These are phyloP conservation scores for Drosophila anceps DNA, from an alignment of 2,888 invertebrate genomes.

Conservation along the genomic window DNA sequence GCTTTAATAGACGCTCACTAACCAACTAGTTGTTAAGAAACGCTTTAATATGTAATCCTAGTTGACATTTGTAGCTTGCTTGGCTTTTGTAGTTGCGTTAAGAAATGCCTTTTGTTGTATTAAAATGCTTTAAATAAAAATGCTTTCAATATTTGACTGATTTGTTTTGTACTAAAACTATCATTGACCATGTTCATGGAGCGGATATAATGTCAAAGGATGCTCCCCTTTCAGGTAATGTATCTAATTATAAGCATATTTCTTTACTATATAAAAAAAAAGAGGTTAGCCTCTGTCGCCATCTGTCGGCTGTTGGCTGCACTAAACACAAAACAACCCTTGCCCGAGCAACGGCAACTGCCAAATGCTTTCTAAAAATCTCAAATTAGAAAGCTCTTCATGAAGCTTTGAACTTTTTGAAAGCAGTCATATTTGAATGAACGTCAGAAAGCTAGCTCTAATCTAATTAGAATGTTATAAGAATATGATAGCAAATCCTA, in stretches of 20 bases:
- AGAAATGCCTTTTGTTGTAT: slow-evolving; percentile 38
- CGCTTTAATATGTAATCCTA: slow-evolving; percentile 46
- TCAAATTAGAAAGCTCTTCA: slow-evolving; percentile 73
- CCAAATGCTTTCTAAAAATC: slow-evolving; percentile 73
- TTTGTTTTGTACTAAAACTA: slow-evolving; percentile 26
- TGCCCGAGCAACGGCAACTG: slow-evolving; percentile 14
- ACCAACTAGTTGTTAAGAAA: slow-evolving; percentile 62
- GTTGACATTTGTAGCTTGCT: slow-evolving; percentile 48
- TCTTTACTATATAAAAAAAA: neutral
- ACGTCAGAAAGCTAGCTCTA: slow-evolving; percentile 30
- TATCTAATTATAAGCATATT: slow-evolving; percentile 13
- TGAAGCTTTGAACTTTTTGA: slow-evolving; percentile 65
- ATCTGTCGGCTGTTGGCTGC: slow-evolving; percentile 53
- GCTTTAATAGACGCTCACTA: slow-evolving; percentile 68
- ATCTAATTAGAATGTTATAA: slow-evolving; percentile 15
- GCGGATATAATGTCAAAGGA: slow-evolving; percentile 4
- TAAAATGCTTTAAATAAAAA: slow-evolving; percentile 52
- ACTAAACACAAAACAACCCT: slow-evolving; percentile 49
- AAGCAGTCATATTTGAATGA: slow-evolving; percentile 22
- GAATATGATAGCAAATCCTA: no score
- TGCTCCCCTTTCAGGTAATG: slow-evolving; percentile 11
- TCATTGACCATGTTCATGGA: neutral
- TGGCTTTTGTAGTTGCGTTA: slow-evolving; percentile 54
- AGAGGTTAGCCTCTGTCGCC: slow-evolving; percentile 42
- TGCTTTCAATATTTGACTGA: slow-evolving; percentile 36